Conservation (phyloP, 1,140 invertebrate species). For the Aporrectodea caliginosa region DNA sequence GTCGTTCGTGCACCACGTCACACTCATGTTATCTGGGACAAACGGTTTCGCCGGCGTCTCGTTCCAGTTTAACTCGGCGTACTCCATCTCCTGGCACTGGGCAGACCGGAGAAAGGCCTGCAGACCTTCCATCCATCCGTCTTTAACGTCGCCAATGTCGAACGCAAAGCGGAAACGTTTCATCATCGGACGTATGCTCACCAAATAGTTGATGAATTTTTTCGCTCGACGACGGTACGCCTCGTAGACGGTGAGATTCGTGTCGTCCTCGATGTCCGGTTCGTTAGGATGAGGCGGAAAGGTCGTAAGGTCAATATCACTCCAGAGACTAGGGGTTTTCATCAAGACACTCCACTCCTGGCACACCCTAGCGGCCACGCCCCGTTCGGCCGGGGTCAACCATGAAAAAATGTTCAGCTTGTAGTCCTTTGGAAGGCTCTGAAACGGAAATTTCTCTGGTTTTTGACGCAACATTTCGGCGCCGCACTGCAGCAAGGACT, state of each 20-base stretch:
- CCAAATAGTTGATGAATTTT: constrained; percentile 39
- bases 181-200: constrained; percentile 38
- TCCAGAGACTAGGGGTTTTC: constrained; percentile 44
- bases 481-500: constrained; percentile 1
- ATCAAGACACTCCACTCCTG: constrained; percentile 41
- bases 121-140: constrained; percentile 42
- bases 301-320: constrained; percentile 40
- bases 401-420: constrained; percentile 49
- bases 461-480: neutral
- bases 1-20: constrained; percentile 35
- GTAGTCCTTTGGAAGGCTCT: constrained; percentile 44
- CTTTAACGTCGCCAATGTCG: constrained; percentile 45
- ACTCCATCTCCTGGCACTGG: constrained; percentile 37
- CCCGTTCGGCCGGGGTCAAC: constrained; percentile 44
- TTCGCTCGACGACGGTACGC: constrained; percentile 44
- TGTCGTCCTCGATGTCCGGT: constrained; percentile 36
- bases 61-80: constrained; percentile 50
- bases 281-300: constrained; percentile 37
- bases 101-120: constrained; percentile 38
- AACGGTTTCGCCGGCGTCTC: constrained; percentile 48
- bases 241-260: constrained; percentile 39
- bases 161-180: constrained; percentile 47
- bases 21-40: constrained; percentile 37
- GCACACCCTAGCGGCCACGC: constrained; percentile 40
- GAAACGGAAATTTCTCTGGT: constrained; percentile 42